Conservation (phyloP, 2,888 invertebrate genomes). For the Endotricha flammealis region DNA sequence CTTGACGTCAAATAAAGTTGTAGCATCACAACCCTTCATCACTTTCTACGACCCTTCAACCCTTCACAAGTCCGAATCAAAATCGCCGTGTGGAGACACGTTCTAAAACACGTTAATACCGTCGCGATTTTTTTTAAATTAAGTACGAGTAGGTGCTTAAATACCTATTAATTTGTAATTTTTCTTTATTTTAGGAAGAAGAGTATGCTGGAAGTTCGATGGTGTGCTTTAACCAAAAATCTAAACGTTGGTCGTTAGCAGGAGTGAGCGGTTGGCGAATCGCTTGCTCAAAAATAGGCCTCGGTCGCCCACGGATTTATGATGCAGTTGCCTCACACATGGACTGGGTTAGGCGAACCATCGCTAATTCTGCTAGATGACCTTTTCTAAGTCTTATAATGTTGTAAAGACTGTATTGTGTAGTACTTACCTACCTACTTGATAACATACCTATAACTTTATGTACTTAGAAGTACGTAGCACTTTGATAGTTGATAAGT, state of each 20-base stretch:
- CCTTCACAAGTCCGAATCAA: too few species aligned
- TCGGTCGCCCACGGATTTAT: conserved; percentile 88
- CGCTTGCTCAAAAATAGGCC: conserved; percentile 87
- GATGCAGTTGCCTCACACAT: conserved; percentile 89
- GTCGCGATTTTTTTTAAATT: too few species aligned
- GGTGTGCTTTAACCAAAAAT: conserved; percentile 85
- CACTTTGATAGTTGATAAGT: too few species aligned
- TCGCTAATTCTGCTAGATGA: conserved; percentile 75
- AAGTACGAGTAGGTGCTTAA: too few species aligned
- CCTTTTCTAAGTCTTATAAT: too few species aligned
- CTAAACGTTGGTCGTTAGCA: conserved; percentile 86
- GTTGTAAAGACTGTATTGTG: conserved; percentile 53
- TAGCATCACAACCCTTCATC: too few species aligned
- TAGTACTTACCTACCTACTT: conserved; percentile 12
- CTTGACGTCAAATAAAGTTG: too few species aligned
- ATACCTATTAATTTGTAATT: too few species aligned
- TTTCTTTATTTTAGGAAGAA: conserved; percentile 81
- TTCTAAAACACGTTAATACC: too few species aligned
- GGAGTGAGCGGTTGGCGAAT: conserved; percentile 93
- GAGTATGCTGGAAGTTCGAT: conserved; percentile 93
- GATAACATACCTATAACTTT: background rate
- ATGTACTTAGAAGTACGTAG: too few species aligned
- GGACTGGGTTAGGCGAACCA: conserved; percentile 90
- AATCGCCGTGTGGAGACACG: too few species aligned
- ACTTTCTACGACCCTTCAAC: too few species aligned